Evolutionary conservation across 2,113 vertebrate species (phyloP).

Genomic region (Piprites chloris): DNA sequence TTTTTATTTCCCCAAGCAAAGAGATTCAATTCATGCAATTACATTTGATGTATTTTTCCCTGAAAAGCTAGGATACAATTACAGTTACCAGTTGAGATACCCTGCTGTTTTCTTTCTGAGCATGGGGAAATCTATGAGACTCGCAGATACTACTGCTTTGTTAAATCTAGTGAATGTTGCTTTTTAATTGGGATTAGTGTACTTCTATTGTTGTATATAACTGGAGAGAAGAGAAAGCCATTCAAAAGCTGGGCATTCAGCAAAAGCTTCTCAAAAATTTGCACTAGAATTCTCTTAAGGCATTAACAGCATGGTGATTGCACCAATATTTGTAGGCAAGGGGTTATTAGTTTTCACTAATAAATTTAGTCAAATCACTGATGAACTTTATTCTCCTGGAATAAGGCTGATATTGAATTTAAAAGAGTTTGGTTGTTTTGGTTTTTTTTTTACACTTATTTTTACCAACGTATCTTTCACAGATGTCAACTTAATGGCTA

Average conservation of each 20-base stretch:
- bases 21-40: neutral
- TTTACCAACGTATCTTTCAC: neutral
- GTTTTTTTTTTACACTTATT: neutral
- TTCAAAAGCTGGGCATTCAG: neutral
- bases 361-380: neutral
- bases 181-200: neutral
- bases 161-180: neutral
- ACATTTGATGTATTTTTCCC: neutral
- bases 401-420: neutral
- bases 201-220: neutral
- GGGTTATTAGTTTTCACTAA: neutral
- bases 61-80: slow-evolving; percentile 14
- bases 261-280: neutral
- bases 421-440: neutral
- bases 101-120: slow-evolving; percentile 14
- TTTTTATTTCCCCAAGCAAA: slow-evolving; percentile 36
- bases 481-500: neutral
- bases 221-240: neutral
- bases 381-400: neutral
- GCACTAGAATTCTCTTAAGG: neutral
- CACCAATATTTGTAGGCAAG: neutral
- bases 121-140: neutral
- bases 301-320: neutral
- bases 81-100: neutral
- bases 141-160: neutral